Evolutionary conservation across 2,113 vertebrate species (phyloP), one percentile per base, ranked within the genome.

Genomic region (Polypterus senegalus): DNA sequence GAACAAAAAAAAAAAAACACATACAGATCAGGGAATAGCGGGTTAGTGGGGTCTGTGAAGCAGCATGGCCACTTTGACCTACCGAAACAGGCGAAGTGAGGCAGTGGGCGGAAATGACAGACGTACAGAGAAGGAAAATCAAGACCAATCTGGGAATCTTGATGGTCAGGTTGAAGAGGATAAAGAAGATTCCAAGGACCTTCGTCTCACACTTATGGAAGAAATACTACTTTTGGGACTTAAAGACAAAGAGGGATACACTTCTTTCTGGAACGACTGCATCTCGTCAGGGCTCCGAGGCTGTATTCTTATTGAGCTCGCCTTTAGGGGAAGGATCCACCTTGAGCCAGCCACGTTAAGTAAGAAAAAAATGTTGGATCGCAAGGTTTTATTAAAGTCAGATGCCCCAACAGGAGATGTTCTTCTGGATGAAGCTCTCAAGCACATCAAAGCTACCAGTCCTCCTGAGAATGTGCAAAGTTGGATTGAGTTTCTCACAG

Each of bases 241-340:
- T 58, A 91, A 92, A 67, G 90, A 92, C 70, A 90, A 90, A 69
- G 87, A 91, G 88, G 88, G 88, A 59, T 89, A 89, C 63, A 88
- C 88, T 0, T 89, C 88, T 6, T 91, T 91, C 80, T 92, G 88
- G 88, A 91, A 91, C 0, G 88, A 91, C 77, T 90, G 87, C 79
- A 89, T 91, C 79, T 91, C 89, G 0, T 87, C 88, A 0, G 89
- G 89, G 1, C 75, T 91, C 49, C 80, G 89, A 0, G 83, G 85
- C 0, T 84, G 85, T 54, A 88, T 90, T 67, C 82, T 91, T 5
- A 83, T 91, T 4, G 88, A 91, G 61, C 78, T 91, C 63, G 80
- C 82, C 0, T 79, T 91, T 76, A 61, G 89, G 0, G 84, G 88
- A 9, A 80, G 89, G 3, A 78, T 91, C 65, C 53, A 46, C 49